These are phyloP conservation scores for Conomelus anceps DNA, from an alignment of 2,888 invertebrate species.

Conservation along the genomic window DNA sequence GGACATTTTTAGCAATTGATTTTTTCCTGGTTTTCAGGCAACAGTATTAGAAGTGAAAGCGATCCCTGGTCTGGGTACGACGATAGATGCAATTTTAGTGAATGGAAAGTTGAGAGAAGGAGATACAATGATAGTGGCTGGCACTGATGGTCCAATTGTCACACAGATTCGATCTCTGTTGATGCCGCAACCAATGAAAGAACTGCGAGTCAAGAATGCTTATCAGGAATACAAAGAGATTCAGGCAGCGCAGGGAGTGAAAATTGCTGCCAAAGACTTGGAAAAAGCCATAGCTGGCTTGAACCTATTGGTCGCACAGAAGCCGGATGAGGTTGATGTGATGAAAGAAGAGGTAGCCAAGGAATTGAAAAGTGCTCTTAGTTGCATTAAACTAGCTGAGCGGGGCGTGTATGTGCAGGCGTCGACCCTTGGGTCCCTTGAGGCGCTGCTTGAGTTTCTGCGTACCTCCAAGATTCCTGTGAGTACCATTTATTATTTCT, in stretches of 20 bases:
- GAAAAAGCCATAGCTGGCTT: conserved; percentile 97
- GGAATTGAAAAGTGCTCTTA: conserved; percentile 82
- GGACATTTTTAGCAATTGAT: no score
- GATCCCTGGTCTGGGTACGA: conserved; percentile 93
- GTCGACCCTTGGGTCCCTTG: conserved; percentile 96
- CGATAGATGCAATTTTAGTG: conserved; percentile 96
- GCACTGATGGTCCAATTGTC: conserved; percentile 96
- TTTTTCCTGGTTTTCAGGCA: conserved; percentile 36
- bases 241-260: conserved; percentile 94
- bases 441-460: conserved; percentile 91
- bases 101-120: conserved; percentile 92
- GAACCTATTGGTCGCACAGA: conserved; percentile 84
- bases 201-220: conserved; percentile 90
- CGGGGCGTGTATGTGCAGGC: conserved; percentile 99
- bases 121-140: conserved; percentile 90
- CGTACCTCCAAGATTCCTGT: conserved; percentile 89
- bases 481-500: conserved; percentile 47
- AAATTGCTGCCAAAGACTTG: conserved; percentile 95
- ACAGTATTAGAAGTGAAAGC: conserved; percentile 73
- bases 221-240: conserved; percentile 94
- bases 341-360: conserved; percentile 77
- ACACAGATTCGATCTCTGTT: conserved; percentile 94
- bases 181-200: conserved; percentile 97
- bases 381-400: conserved; percentile 83
- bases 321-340: conserved; percentile 89